Conservation (phyloP, 2,888 invertebrate species). For the Pristionchus maxplancki region DNA sequence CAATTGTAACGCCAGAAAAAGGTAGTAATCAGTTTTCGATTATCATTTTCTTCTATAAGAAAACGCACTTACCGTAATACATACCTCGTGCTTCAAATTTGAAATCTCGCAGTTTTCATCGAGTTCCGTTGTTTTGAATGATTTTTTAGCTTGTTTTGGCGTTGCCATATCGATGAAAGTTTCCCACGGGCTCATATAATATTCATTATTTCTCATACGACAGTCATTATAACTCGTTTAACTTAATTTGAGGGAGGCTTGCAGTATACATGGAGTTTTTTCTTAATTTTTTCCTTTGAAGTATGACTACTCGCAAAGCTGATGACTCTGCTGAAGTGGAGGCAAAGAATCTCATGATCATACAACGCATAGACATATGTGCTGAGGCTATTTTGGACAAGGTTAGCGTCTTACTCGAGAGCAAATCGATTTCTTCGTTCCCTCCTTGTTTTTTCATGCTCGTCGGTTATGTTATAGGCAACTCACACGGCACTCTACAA, state of each 20-base stretch:
- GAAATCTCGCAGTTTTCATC: neutral
- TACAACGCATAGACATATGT: constrained; percentile 70
- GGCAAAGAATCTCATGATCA: constrained; percentile 63
- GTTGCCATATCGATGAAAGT: neutral
- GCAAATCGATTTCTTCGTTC: neutral
- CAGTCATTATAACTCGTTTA: neutral
- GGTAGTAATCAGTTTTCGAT: neutral
- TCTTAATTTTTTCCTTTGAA: neutral
- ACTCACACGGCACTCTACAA: constrained; percentile 68
- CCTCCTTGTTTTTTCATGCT: neutral
- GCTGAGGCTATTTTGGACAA: constrained; percentile 67
- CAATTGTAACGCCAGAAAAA: neutral
- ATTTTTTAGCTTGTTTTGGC: neutral
- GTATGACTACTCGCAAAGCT: neutral
- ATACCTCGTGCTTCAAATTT: neutral
- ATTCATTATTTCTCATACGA: too few species aligned
- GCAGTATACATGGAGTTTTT: neutral
- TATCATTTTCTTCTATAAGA: neutral
- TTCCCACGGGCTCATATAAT: neutral
- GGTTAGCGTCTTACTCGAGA: constrained; percentile 52
- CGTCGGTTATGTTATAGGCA: constrained; percentile 53
- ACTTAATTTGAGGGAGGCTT: neutral
- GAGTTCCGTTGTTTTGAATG: neutral
- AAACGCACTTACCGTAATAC: neutral
- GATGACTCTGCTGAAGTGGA: constrained; percentile 47